Percentiles rank a stretch among this genome's conserved stretches.
phyloP scores from a whole-genome alignment of 2,113 vertebrate genomes.

The Neogale vison region DNA sequence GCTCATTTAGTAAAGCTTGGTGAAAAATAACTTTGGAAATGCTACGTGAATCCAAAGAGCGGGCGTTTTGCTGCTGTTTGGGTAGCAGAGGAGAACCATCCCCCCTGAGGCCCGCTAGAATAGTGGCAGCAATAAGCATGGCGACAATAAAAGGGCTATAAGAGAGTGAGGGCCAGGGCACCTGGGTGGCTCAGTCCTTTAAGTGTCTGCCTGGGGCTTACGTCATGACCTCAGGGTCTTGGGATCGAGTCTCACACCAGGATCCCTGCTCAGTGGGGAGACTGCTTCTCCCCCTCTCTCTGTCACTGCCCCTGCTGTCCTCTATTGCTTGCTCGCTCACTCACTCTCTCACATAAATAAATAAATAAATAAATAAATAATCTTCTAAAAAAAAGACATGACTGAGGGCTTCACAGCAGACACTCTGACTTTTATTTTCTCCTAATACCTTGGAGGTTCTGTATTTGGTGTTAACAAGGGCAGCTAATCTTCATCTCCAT shows the following conservation, averaged over 20 bases:
- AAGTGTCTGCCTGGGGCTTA: background rate
- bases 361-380: background rate
- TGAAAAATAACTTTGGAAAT: background rate
- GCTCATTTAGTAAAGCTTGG: background rate
- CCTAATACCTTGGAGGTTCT: background rate
- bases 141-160: background rate
- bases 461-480: background rate
- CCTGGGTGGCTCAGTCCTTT: background rate
- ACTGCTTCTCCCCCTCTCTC: background rate
- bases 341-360: background rate
- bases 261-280: background rate
- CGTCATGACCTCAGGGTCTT: background rate
- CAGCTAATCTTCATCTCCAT: background rate
- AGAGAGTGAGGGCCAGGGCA: background rate
- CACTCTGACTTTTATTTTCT: background rate
- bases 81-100: background rate
- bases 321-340: background rate
- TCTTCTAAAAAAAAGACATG: background rate
- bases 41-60: background rate
- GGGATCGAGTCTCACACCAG: background rate
- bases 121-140: background rate
- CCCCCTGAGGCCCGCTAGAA: background rate
- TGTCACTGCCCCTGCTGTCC: background rate
- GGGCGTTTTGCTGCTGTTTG: background rate
- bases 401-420: background rate